Percentiles rank a stretch among this genome's conserved stretches.
These are phyloP conservation scores for Sturmia bella DNA, from an alignment of 2,888 invertebrate genomes.

Conservation along the genomic window DNA sequence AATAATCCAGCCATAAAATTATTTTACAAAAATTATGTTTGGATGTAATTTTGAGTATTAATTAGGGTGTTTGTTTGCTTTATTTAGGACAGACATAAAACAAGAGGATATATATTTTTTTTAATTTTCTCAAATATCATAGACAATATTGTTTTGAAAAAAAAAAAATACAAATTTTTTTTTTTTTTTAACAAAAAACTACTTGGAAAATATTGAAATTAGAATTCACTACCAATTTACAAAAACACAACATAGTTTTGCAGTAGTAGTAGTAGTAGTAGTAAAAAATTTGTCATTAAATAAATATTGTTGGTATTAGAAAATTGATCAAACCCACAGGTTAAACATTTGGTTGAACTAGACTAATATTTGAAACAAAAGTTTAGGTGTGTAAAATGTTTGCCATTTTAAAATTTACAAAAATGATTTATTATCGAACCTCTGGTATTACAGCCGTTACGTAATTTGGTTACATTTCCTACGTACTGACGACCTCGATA, in stretches of 20 bases:
- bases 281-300: conserved; percentile 18
- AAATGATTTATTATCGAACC: conserved; percentile 64
- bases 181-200: conserved; percentile 42
- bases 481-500: conserved; percentile 76
- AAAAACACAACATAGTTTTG: conserved; percentile 67
- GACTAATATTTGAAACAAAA: conserved; percentile 50
- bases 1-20: conserved; percentile 24
- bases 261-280: conserved; percentile 61
- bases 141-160: conserved; percentile 41
- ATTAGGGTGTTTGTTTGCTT: conserved; percentile 14
- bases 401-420: conserved; percentile 36
- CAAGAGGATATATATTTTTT: conserved; percentile 63
- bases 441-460: conserved; percentile 75
- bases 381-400: conserved; percentile 28
- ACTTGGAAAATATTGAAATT: conserved; percentile 54
- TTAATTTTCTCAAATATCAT: conserved; percentile 25
- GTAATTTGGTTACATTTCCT: conserved; percentile 79
- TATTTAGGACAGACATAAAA: conserved; percentile 63
- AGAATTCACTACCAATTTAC: conserved; percentile 68
- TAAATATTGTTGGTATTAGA: conserved; percentile 43
- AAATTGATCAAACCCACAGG: conserved; percentile 56
- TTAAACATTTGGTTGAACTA: conserved; percentile 65
- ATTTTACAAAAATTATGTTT: conserved; percentile 50
- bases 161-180: not conserved
- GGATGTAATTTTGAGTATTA: conserved; percentile 22